These are phyloP conservation scores for Vanacampus margaritifer DNA, from an alignment of 2,113 vertebrate genomes.

Conservation along the genomic window DNA sequence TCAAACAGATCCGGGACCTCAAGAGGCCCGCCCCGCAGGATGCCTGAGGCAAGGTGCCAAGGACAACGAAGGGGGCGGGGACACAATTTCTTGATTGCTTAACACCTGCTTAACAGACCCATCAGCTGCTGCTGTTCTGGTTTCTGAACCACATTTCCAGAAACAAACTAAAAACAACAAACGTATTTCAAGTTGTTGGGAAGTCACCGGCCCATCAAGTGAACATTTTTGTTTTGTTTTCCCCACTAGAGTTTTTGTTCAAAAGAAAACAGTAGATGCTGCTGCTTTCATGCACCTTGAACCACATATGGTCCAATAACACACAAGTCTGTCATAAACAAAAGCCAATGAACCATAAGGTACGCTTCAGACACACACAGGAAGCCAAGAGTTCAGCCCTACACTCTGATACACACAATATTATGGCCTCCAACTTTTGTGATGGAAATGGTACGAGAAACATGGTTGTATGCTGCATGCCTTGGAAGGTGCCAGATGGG, in stretches of 20 bases:
- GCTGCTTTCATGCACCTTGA: conserved; percentile 88
- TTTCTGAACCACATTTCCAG: conserved; percentile 50
- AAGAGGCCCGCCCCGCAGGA: conserved; percentile 93
- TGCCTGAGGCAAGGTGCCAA: conserved; percentile 71
- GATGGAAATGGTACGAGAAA: conserved; percentile 66
- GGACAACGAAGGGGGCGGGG: conserved; percentile 19
- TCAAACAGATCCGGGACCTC: conserved; percentile 98
- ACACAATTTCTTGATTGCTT: conserved; percentile 39
- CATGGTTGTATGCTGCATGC: conserved; percentile 73
- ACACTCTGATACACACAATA: conserved; percentile 29
- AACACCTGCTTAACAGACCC: conserved; percentile 71
- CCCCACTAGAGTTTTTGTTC: conserved; percentile 66
- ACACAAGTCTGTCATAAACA: conserved; percentile 64
- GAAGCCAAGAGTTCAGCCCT: conserved; percentile 8
- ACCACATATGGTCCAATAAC: conserved; percentile 74
- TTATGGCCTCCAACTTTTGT: conserved; percentile 55
- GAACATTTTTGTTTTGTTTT: conserved; percentile 76
- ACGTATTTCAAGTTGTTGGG: conserved; percentile 75
- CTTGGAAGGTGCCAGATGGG: conserved; percentile 67
- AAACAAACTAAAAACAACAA: conserved; percentile 60
- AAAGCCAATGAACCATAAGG: conserved; percentile 18
- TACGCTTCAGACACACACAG: conserved; percentile 11
- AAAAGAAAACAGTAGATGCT: conserved; percentile 80
- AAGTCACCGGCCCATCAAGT: conserved; percentile 81
- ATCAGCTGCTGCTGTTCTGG: conserved; percentile 79